Base-by-base conservation (phyloP, 2,888 invertebrate species). In the Empis stercorea region DNA sequence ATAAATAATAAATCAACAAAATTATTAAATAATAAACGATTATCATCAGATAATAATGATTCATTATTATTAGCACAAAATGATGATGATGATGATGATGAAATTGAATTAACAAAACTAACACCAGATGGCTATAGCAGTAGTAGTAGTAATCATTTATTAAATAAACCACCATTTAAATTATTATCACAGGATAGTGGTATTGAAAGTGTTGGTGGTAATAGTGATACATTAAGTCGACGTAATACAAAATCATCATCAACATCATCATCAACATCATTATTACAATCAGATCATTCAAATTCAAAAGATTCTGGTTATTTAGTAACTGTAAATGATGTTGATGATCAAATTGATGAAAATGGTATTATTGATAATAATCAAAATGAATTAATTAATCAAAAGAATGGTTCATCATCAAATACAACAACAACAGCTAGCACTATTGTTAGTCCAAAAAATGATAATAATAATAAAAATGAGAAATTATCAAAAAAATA, bases 181-280 rank as follows among this genome's bases (percentile, higher is more conserved):
- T 53, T 66, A 11, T 57, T 68, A 46, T 68, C 69, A 16, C 65
- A 65, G 49, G 68, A 68, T 52, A 68, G 68, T 46, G 68, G 68
- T 52, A 68, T 68, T 36, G 68, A 68, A 53, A 61, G 60, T 53
- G 61, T 61, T 46, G 59, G 52, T 36, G 50, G 45, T 36, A 40
- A 44, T 14, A 44, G 36, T 40, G 45, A 47, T 34, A 37, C 36
- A 14, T 42, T 42, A 10, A 20, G 16, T 16, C 9, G 48, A 44
- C 49, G 49, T 37, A 48, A 43, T 30, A 51, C 49, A 42, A 51
- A 52, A 39, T 50, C 48, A 11, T 48, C 51, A 43, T 49, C 49
- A 14, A 45, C 52, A 38, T 48, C 51, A 17, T 51, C 53, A 34
- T 51, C 52, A 45, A 48, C 52, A 49, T 37, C 43, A 48, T 43